phyloP scores from a whole-genome alignment of 2,888 invertebrate genomes.

The Pardosa pseudoannulata region DNA sequence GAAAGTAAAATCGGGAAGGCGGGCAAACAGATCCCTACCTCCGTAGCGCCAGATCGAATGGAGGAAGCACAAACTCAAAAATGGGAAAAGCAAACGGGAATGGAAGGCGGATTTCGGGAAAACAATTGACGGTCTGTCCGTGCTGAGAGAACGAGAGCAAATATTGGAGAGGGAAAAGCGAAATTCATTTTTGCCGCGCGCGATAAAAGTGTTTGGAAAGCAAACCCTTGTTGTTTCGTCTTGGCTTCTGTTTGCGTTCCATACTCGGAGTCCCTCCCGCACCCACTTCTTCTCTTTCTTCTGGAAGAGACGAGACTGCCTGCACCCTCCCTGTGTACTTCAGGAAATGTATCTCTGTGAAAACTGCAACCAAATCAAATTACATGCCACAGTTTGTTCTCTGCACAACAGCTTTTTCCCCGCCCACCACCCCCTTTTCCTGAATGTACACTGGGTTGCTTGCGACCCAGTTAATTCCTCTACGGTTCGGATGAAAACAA shows the following conservation, averaged over 20 bases:
- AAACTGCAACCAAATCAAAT: slow-evolving; percentile 65
- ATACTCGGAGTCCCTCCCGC: slow-evolving; percentile 50
- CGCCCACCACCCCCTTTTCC: neutral
- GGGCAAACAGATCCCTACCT: slow-evolving; percentile 7
- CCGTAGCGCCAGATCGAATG: slow-evolving; percentile 20
- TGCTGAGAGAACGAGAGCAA: slow-evolving; percentile 34
- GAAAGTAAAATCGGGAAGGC: neutral
- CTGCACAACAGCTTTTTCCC: slow-evolving; percentile 15
- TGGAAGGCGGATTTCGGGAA: slow-evolving; percentile 53
- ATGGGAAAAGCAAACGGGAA: slow-evolving; percentile 65
- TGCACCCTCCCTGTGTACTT: slow-evolving; percentile 4
- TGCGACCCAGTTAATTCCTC: slow-evolving; percentile 15
- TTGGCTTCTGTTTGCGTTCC: slow-evolving; percentile 61
- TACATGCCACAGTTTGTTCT: slow-evolving; percentile 62
- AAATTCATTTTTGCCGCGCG: slow-evolving; percentile 69
- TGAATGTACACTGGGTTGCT: neutral
- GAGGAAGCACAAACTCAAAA: slow-evolving; percentile 45
- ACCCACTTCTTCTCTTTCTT: slow-evolving; percentile 2
- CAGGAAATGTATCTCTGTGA: slow-evolving; percentile 59
- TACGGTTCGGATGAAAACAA: slow-evolving; percentile 1
- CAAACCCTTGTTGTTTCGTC: slow-evolving; percentile 64
- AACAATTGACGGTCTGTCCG: slow-evolving; percentile 59
- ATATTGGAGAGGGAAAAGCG: slow-evolving; percentile 45
- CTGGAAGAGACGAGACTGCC: neutral
- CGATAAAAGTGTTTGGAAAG: slow-evolving; percentile 64